Evolutionary conservation across 2,797 vertebrate species (phyloP), one percentile per base, ranked within the genome.

Genomic region (Microctenopoma steveboyesi): DNA sequence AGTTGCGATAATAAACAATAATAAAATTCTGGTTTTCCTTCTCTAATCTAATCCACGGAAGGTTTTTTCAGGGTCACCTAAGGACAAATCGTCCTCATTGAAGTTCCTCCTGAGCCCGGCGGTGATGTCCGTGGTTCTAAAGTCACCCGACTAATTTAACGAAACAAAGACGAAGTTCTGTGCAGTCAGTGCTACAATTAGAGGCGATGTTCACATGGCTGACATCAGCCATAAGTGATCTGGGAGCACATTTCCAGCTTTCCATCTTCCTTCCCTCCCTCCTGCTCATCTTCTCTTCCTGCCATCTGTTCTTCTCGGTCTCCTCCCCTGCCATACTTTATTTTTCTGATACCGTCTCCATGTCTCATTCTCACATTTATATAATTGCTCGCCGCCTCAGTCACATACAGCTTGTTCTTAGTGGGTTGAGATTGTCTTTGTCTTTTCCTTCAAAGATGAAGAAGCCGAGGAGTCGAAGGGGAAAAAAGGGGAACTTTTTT

Each of bases 261-360:
- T 64, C 68, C 68, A 61, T 65, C 52, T 69, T 79, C 42, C 52
- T 52, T 74, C 50, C 52, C 30, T 52, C 52, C 54, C 53, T 74
- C 69, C 66, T 6, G 9, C 46, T 77, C 61, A 49, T 22, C 22
- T 22, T 22, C 64, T 53, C 52, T 74, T 18, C n/a, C 52, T 18
- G 30, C 89, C 85, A 90, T 90, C 90, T 90, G 86, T 62, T 86
- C 60, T 47, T 64, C 45, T 78, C 63, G 45, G 33, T 74, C 50
- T 64, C 70, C 53, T 68, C 61, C 72, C 39, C 52, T 62, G 48
- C 71, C 64, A 37, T 18, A 40, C 30, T 13, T 74, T 85, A 45
- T 35, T 72, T 70, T 73, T 63, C 59, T 60, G 48, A 72, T 51
- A 79, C 16, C 5, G 18, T 64, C 58, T 61, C 54, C 45, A 27